phyloP scores from a whole-genome alignment of 2,797 vertebrate species.

The Darevskia nairensis region DNA sequence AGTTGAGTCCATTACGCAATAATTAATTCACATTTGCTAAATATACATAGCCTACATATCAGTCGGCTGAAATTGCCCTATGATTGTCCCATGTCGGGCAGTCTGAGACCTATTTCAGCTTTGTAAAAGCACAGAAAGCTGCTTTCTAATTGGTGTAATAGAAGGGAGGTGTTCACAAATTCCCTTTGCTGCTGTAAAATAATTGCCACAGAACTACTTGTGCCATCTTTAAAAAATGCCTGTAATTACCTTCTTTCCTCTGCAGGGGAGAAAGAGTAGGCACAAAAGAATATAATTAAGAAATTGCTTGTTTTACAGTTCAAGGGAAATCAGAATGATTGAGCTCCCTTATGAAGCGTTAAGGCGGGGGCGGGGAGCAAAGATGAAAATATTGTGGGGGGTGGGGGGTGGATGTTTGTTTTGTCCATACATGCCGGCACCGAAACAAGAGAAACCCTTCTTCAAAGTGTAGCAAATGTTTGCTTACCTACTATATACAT shows the following conservation, averaged over 20 bases:
- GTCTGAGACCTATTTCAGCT: background rate
- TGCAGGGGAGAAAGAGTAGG: constrained; percentile 33
- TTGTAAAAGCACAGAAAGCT: background rate
- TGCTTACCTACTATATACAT: constrained; percentile 55
- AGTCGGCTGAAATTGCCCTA: background rate
- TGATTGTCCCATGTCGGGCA: background rate
- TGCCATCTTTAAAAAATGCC: constrained; percentile 31
- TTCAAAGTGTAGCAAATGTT: constrained; percentile 55
- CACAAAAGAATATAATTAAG: constrained; percentile 54
- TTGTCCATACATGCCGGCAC: constrained; percentile 21
- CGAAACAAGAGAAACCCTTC: constrained; percentile 43
- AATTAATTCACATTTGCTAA: background rate
- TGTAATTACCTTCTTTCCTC: constrained; percentile 44
- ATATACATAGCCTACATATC: background rate
- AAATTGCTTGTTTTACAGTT: constrained; percentile 43
- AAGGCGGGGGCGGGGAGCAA: background rate
- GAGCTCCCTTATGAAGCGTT: constrained; percentile 51
- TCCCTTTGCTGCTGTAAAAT: constrained; percentile 5
- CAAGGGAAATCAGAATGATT: constrained; percentile 56
- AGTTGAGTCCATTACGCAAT: background rate
- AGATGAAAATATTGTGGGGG: background rate
- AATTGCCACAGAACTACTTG: background rate
- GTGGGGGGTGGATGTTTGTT: constrained; percentile 3
- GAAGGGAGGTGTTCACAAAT: background rate
- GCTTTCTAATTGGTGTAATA: constrained; percentile 20